Evolutionary conservation across 2,888 invertebrate species (phyloP).

Genomic region (Acanthosepion esculentum): DNA sequence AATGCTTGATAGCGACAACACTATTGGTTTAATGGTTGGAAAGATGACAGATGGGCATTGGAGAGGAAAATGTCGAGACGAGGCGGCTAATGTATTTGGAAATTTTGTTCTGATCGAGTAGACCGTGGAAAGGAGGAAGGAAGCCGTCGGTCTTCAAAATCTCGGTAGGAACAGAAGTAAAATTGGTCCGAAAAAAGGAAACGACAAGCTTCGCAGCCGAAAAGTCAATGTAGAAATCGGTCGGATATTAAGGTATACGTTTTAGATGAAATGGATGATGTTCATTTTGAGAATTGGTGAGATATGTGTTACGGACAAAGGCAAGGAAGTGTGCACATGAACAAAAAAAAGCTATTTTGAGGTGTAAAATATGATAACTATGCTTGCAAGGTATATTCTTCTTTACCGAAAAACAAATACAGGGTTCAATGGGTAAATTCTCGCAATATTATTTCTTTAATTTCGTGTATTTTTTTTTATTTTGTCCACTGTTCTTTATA

Average conservation of each 20-base stretch:
- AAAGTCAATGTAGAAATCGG: neutral
- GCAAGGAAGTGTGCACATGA: neutral
- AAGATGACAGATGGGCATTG: neutral
- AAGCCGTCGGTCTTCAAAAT: neutral
- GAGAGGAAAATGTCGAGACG: neutral
- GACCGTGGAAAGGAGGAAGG: neutral
- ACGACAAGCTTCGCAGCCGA: neutral
- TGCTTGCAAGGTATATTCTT: too few species aligned
- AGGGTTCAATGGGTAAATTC: too few species aligned
- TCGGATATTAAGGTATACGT: neutral
- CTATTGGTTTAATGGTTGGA: neutral
- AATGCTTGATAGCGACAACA: neutral
- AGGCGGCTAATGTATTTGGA: neutral
- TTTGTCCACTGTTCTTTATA: too few species aligned
- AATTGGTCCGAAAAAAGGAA: neutral
- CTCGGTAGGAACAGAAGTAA: neutral
- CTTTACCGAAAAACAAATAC: too few species aligned
- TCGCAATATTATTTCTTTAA: too few species aligned
- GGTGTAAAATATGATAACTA: too few species aligned
- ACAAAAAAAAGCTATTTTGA: too few species aligned
- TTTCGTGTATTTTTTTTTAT: too few species aligned
- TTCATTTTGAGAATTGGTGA: neutral
- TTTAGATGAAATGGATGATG: neutral
- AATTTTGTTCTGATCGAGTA: neutral
- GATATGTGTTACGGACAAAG: accelerated